phyloP scores from a whole-genome alignment of 2,113 vertebrate genomes.

The Gymnobelideus leadbeateri region DNA sequence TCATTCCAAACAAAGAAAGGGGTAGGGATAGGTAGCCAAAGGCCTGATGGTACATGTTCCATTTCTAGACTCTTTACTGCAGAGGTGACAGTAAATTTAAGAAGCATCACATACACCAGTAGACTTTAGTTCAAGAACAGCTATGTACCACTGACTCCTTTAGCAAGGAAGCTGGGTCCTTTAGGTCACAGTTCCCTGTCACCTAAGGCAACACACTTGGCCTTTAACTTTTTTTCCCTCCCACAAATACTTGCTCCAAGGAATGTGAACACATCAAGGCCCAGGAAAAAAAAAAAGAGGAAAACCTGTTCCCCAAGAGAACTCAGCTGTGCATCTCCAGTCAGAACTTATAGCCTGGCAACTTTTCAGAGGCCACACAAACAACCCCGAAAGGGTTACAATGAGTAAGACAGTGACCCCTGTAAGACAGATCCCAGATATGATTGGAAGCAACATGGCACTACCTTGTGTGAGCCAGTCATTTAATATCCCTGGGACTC shows the following conservation, averaged over 20 bases:
- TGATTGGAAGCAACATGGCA: not conserved
- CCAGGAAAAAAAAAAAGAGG: not conserved
- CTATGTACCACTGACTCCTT: not conserved
- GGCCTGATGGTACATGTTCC: not conserved
- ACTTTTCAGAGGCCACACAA: not conserved
- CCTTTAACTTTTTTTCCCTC: slow-evolving; percentile 54
- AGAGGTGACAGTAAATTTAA: no score
- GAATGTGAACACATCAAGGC: slow-evolving; percentile 62
- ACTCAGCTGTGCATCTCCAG: not conserved
- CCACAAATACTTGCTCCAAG: slow-evolving; percentile 18
- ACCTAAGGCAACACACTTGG: not conserved
- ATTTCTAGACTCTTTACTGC: not conserved
- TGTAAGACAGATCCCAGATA: not conserved
- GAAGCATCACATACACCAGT: not conserved
- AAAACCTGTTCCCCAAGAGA: not conserved
- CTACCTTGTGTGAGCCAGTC: not conserved
- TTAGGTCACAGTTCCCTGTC: slow-evolving; percentile 65
- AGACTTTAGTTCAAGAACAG: slow-evolving; percentile 40
- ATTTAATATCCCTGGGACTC: not conserved
- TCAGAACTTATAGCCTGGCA: not conserved
- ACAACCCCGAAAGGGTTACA: not conserved
- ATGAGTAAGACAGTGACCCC: not conserved
- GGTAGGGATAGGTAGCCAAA: not conserved
- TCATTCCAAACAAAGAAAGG: not conserved
- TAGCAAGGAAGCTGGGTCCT: slow-evolving; percentile 33